phyloP scores from a whole-genome alignment of 2,797 vertebrate species.

The Rhinichthys osculus region DNA sequence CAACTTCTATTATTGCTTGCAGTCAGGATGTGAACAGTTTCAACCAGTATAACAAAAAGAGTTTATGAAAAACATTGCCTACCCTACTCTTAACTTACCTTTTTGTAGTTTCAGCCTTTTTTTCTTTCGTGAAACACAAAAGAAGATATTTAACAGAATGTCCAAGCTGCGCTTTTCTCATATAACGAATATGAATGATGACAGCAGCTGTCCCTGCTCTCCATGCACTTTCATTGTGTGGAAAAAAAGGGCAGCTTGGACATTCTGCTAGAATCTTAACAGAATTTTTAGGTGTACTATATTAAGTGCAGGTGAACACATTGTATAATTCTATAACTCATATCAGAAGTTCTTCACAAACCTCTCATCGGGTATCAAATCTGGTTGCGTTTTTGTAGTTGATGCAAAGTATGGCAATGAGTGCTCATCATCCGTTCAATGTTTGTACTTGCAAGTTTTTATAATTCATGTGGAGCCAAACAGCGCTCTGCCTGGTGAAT shows the following conservation, averaged over 20 bases:
- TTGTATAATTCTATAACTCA: background rate
- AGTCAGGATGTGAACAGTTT: no score
- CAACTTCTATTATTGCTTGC: no score
- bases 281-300: background rate
- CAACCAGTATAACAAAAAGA: no score
- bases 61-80: no score
- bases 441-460: constrained; percentile 5
- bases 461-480: constrained; percentile 19
- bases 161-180: no score
- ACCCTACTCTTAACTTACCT: no score
- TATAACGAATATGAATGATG: background rate
- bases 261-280: background rate
- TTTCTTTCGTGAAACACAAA: no score
- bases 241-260: background rate
- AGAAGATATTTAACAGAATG: no score
- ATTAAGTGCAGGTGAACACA: background rate
- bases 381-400: background rate
- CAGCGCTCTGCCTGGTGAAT: background rate
- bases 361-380: constrained; percentile 5
- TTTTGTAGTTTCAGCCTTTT: no score
- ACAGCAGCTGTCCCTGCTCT: background rate
- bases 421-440: background rate
- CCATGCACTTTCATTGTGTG: background rate
- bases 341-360: background rate
- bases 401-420: background rate